A percentile compares a stretch with the other conserved stretches of the same genome.
Evolutionary conservation across 2,113 vertebrate species (phyloP).

Genomic region (Ailuropoda melanoleuca): DNA sequence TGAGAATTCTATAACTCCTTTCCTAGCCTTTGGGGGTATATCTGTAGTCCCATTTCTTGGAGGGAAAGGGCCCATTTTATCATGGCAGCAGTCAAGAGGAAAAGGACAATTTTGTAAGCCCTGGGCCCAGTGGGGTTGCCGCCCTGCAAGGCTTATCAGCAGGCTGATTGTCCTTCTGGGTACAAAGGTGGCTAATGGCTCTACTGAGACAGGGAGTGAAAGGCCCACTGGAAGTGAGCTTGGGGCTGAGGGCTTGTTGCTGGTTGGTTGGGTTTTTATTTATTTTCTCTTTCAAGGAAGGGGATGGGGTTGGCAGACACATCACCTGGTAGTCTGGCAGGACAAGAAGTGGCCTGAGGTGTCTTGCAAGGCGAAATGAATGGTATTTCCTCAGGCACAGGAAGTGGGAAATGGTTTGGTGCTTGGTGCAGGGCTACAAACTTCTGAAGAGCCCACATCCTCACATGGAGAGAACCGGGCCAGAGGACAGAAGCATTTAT

Average conservation of each 20-base stretch:
- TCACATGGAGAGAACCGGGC: background rate
- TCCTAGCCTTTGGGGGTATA: background rate
- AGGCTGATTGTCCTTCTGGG: background rate
- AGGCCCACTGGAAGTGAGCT: background rate
- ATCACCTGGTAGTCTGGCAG: background rate
- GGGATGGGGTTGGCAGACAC: background rate
- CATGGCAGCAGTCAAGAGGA: background rate
- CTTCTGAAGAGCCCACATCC: too few species aligned
- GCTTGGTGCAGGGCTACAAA: background rate
- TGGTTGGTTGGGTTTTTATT: background rate
- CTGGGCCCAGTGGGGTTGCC: background rate
- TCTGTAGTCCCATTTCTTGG: background rate
- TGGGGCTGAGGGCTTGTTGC: background rate
- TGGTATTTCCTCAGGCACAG: background rate
- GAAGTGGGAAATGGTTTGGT: background rate
- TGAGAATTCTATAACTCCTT: background rate
- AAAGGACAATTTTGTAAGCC: background rate
- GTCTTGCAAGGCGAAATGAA: background rate
- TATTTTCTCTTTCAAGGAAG: slow-evolving; percentile 17
- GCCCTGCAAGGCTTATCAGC: rapidly evolving
- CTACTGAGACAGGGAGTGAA: background rate
- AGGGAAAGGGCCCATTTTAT: background rate
- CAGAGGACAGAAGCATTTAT: background rate
- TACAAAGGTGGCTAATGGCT: background rate
- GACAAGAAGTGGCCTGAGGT: background rate